These are phyloP conservation scores for Caenorhabditis brenneri DNA, from an alignment of 1,140 invertebrate species.

Conservation along the genomic window DNA sequence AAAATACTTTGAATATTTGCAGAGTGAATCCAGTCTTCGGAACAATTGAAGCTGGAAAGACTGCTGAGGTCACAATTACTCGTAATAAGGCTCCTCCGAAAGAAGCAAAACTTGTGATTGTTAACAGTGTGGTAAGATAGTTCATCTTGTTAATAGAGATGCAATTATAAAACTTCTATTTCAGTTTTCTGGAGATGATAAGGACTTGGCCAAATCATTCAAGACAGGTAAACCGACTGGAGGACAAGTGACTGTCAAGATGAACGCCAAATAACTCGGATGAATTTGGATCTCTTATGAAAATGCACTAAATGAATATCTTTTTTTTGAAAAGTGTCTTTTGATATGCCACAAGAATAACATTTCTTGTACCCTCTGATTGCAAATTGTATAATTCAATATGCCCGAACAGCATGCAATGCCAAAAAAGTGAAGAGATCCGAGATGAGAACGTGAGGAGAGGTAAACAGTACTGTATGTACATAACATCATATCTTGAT, in stretches of 20 bases:
- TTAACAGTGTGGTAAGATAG: neutral
- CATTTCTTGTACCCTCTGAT: no score
- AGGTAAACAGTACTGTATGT: no score
- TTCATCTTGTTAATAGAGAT: neutral
- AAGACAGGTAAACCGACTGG: constrained; percentile 9
- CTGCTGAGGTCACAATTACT: neutral
- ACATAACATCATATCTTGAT: no score
- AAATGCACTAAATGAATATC: neutral
- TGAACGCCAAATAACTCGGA: neutral
- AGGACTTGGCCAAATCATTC: constrained; percentile 23
- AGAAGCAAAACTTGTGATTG: constrained; percentile 9
- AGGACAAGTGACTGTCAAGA: neutral
- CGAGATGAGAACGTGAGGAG: no score
- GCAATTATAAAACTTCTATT: neutral
- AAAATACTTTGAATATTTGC: neutral
- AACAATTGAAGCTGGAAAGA: constrained; percentile 7
- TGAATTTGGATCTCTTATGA: neutral
- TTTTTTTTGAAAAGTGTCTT: no score
- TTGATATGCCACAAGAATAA: no score
- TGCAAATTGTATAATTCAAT: no score
- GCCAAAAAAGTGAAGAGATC: no score
- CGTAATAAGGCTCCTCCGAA: constrained; percentile 2
- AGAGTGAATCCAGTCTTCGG: constrained; percentile 7
- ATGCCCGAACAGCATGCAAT: no score
- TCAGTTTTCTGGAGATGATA: constrained; percentile 11